Base-by-base conservation (phyloP, 53 echinoderm and acorn worm genomes). In the Henricia sp. region DNA sequence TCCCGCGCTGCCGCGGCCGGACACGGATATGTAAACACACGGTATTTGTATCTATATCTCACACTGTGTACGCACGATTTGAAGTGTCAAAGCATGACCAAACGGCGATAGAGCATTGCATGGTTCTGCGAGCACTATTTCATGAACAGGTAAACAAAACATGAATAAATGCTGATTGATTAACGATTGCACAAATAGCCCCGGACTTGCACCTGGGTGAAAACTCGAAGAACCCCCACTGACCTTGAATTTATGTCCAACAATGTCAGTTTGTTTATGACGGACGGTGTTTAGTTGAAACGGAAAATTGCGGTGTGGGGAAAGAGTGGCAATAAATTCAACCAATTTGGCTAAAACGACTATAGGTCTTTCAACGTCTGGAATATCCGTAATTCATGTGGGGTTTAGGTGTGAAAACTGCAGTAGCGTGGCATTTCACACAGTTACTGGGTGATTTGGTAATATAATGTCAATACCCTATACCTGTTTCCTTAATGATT, bases 341-440 rank as follows among this genome's bases (percentile, higher is more conserved):
- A 44, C 38, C 64, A 80, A 63, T 64, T 80, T 63, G 20, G 34
- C 21, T 63, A 43, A 64, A 65, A 43, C 33, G 51, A 64, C 36
- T 33, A 64, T 32, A 10, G 43, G 20, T 80, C 80, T 80, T 50
- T 80, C 80, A 80, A 11, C 80, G 23, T 13, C 46, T 64, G 48
- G 32, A n/a, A n/a, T n/a, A n/a, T n/a, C n/a, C n/a, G n/a, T n/a
- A n/a, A n/a, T n/a, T n/a, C n/a, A n/a, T n/a, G n/a, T n/a, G n/a
- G n/a, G n/a, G n/a, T n/a, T n/a, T n/a, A n/a, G n/a, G n/a, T n/a
- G n/a, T n/a, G n/a, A n/a, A n/a, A n/a, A n/a, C n/a, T n/a, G n/a
- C n/a, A n/a, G n/a, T n/a, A n/a, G n/a, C n/a, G n/a, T n/a, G n/a
- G n/a, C n/a, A n/a, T n/a, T n/a, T n/a, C n/a, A n/a, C n/a, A n/a